Percentiles rank a stretch among this genome's conserved stretches.
Evolutionary conservation across 2,888 invertebrate genomes (phyloP).

Genomic region (Fissipunctia ypsillon): DNA sequence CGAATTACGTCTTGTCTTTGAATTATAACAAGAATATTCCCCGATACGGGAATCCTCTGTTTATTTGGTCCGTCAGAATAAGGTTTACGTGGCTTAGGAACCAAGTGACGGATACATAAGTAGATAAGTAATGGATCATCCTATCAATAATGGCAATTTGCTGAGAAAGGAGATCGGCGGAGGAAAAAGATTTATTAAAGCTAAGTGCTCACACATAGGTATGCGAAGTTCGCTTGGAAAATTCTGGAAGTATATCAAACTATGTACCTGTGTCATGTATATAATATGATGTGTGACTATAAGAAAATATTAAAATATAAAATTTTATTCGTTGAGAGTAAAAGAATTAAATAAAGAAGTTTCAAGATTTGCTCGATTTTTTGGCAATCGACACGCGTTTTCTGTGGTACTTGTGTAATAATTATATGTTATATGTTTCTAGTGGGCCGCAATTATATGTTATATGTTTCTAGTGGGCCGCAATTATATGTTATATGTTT

Average conservation of each 20-base stretch:
- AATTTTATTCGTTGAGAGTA: background rate
- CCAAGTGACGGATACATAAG: conserved; percentile 17
- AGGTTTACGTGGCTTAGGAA: conserved; percentile 11
- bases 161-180: conserved; percentile 4
- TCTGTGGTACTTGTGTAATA: background rate
- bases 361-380: background rate
- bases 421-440: no score
- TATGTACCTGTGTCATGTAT: no score
- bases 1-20: background rate
- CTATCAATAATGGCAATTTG: conserved; percentile 29
- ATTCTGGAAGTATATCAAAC: background rate
- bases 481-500: no score
- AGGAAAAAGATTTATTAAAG: conserved; percentile 7
- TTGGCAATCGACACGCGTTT: background rate
- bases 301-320: background rate
- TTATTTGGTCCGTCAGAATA: conserved; percentile 1
- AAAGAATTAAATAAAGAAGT: background rate
- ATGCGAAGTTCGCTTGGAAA: background rate
- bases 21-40: conserved; percentile 23
- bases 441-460: no score
- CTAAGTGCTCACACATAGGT: background rate
- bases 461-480: no score
- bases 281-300: no score
- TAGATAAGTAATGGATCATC: conserved; percentile 29
- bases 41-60: background rate